These are phyloP conservation scores for Caenorhabditis drosophilae DNA, from an alignment of 2,888 invertebrate genomes.

Conservation along the genomic window DNA sequence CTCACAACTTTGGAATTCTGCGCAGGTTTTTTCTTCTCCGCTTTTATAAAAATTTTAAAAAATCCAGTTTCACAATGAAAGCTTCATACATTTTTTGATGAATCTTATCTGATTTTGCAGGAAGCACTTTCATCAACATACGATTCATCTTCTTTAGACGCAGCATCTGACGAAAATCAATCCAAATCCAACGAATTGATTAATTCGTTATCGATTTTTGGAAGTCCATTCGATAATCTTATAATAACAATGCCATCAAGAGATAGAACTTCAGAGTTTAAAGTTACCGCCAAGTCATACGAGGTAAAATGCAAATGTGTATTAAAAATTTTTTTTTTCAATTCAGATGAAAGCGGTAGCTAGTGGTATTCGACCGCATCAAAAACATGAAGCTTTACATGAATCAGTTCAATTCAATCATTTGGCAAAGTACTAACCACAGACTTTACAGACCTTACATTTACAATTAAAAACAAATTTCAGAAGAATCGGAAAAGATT, in stretches of 20 bases:
- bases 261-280: constrained; percentile 67
- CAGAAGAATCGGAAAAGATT: constrained; percentile 89
- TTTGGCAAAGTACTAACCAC: constrained; percentile 56
- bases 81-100: constrained; percentile 6
- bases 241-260: constrained; percentile 64
- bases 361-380: constrained; percentile 35
- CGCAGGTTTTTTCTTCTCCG: constrained; percentile 52
- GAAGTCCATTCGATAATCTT: constrained; percentile 40
- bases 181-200: constrained; percentile 19
- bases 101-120: constrained; percentile 44
- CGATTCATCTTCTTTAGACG: constrained; percentile 13
- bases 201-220: constrained; percentile 37
- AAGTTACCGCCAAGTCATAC: constrained; percentile 63
- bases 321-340: not conserved
- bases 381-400: constrained; percentile 52
- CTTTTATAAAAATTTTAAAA: too few species aligned
- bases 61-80: too few species aligned
- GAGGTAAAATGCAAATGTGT: constrained; percentile 45
- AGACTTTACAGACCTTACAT: not conserved
- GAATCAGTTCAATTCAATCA: constrained; percentile 67
- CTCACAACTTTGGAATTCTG: constrained; percentile 64
- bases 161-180: constrained; percentile 11
- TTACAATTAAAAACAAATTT: constrained; percentile 20
- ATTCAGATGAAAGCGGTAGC: constrained; percentile 59
- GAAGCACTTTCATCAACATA: constrained; percentile 46